Base-by-base conservation (phyloP, 1,140 invertebrate genomes). In the Zophobas atratus region DNA sequence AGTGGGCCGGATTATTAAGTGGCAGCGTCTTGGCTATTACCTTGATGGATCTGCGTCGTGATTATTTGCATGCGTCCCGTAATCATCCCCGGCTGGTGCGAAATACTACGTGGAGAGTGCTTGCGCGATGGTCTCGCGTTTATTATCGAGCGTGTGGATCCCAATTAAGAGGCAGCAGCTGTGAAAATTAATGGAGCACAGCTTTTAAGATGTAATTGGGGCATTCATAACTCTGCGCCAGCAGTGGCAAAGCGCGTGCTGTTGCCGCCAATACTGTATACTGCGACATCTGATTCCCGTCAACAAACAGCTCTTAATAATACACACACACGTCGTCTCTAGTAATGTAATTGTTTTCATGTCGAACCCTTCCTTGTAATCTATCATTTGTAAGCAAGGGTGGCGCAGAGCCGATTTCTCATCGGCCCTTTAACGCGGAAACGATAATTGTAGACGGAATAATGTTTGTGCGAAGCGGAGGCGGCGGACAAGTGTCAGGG, bases 171-270 rank as follows among this genome's bases (percentile, higher is more conserved):
- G 88, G 88, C 88, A 89, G 89, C 90, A 90, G 89, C 90, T 90
- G 90, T 90, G 89, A 89, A 90, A 90, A 90, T 90, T 90, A 90
- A 90, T 90, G 89, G 89, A 88, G 88, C 89, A 90, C 88, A 88
- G 89, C 89, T 90, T 90, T 90, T 90, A 90, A 90, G 89, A 90
- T 90, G 89, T 90, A 90, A 90, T 90, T 90, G 89, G 89, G 86
- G 89, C 89, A 90, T 90, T 90, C 89, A 90, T 90, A 90, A 90
- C 87, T 88, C 84, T 76, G 75, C 76, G 79, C 82, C 53, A 60
- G 72, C 51, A 57, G 72, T 46, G 55, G 55, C 41, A 60, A 39
- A 75, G 82, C 77, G 77, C 80, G 79, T 79, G 63, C 76, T 80
- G 79, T 67, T 77, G 80, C 57, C 78, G 76, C 81, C 49, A 60